phyloP scores from a whole-genome alignment of 2,113 vertebrate genomes.

The Falco punctatus region DNA sequence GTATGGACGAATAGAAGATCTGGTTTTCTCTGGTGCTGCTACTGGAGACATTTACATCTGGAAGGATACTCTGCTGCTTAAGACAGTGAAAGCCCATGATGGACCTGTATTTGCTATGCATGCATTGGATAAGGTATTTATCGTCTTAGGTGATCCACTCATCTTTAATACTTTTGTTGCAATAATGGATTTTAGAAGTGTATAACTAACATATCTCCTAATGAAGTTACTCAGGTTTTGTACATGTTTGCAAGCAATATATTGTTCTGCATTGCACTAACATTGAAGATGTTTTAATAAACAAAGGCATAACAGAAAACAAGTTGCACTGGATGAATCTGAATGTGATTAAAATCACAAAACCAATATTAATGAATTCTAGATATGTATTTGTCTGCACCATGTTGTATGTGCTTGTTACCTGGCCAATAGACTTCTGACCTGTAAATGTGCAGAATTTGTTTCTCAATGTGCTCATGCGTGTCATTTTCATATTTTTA shows the following conservation, averaged over 20 bases:
- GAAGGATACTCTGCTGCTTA: slow-evolving; percentile 89
- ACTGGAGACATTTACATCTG: slow-evolving; percentile 97
- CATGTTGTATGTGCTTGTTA: fast-evolving
- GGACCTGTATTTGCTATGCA: slow-evolving; percentile 97
- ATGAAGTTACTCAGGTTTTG: background rate
- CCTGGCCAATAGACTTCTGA: background rate
- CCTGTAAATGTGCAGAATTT: background rate
- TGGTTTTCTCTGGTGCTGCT: slow-evolving; percentile 92
- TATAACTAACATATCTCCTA: background rate
- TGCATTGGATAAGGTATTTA: slow-evolving; percentile 91
- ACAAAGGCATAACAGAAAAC: background rate
- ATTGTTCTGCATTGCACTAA: background rate
- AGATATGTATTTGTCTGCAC: background rate
- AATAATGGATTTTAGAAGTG: background rate
- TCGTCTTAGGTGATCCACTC: background rate
- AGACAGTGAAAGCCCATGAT: slow-evolving; percentile 95
- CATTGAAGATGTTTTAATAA: background rate
- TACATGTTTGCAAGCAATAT: background rate
- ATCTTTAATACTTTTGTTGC: background rate
- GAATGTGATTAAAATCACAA: background rate
- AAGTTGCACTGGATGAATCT: background rate
- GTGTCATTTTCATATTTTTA: background rate
- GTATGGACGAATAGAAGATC: slow-evolving; percentile 89
- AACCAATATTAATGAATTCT: background rate
- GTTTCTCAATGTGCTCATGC: background rate